Evolutionary conservation across 2,113 vertebrate species (phyloP), one percentile per base, ranked within the genome.

Genomic region (Polyodon spathula): DNA sequence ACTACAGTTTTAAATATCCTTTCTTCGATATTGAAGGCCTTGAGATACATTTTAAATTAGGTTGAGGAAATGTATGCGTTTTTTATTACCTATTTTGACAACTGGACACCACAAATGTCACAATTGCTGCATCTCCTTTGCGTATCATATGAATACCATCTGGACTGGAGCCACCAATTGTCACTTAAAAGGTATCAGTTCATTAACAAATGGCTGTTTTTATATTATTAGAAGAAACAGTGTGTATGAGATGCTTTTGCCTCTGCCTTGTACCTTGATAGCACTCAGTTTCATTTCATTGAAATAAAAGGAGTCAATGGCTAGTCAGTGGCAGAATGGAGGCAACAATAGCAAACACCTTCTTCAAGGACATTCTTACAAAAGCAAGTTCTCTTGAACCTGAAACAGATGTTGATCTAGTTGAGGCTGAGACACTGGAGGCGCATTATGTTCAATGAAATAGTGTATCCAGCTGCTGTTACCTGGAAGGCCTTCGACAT

Each of bases 381-480:
- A 73, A 71, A 72, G 16, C 54, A 40, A 56, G 11, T 9, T 59
- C 43, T 44, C 63, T 66, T 71, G 66, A 70, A 73, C 70, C 68
- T 40, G 70, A 70, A 72, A 80, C 83, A 86, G 82, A 86, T 86
- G 84, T 82, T 82, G 53, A 68, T 69, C 75, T 73, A 77, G 75
- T 66, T 71, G 67, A 75, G 79, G 77, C 76, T 74, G 73, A 14
- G 63, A 71, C 59, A 76, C 83, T 80, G 80, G 77, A 73, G 80
- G 85, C 83, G 69, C 67, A 64, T 76, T 71, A 71, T 76, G 82
- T 71, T 81, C 82, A 72, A 76, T 81, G 85, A 86, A 83, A 81
- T 76, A 66, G 64, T 43, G 48, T 58, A 73, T 80, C 69, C 85
- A 87, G 85, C 82, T 86, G 84, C 78, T 63, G 61, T 76, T 79